Evolutionary conservation across 2,113 vertebrate genomes (phyloP), one percentile per base, ranked within the genome.

Genomic region (Bufo bufo): DNA sequence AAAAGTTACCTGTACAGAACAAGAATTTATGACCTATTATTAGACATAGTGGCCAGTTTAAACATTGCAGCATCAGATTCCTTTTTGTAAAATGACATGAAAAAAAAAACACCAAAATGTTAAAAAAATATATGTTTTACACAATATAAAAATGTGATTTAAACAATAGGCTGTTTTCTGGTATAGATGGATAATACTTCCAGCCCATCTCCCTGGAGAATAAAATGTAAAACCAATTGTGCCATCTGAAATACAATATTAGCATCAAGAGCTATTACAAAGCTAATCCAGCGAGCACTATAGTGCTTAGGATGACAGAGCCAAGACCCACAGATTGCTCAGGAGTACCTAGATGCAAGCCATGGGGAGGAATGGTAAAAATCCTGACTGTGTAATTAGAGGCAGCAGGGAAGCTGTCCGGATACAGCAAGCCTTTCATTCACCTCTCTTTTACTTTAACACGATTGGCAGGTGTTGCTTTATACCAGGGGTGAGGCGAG

Each of bases 251-350:
- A 93, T 93, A 72, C 11, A 69, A 3, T 69, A 94, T 95, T 95
- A 95, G 93, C 94, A 94, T 96, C 95, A 95, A 93, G 93, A 93
- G 93, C 95, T 94, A 95, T 96, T 96, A 95, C 91, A 91, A 94
- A 93, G 92, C 92, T 91, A 92, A 92, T 93, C 93, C 92, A 92
- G 92, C 92, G 90, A 78, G 91, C 93, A 89, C 90, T 88, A 11
- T 91, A 93, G 92, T 92, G 93, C 92, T 92, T 89, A 94, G 92
- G 92, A 20, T 94, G 93, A 93, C 92, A 89, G 90, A 91, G 94
- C 93, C 93, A 90, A 94, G 93, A 92, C 91, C 93, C 92, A 90
- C 87, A 84, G 93, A 90, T 91, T 90, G 90, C 85, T 14, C 90
- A 89, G 91, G 89, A 86, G 83, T 83, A 69, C 66, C 89, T 84